These are phyloP conservation scores for Phlogophora meticulosa DNA, from an alignment of 2,888 invertebrate species.

Conservation along the genomic window DNA sequence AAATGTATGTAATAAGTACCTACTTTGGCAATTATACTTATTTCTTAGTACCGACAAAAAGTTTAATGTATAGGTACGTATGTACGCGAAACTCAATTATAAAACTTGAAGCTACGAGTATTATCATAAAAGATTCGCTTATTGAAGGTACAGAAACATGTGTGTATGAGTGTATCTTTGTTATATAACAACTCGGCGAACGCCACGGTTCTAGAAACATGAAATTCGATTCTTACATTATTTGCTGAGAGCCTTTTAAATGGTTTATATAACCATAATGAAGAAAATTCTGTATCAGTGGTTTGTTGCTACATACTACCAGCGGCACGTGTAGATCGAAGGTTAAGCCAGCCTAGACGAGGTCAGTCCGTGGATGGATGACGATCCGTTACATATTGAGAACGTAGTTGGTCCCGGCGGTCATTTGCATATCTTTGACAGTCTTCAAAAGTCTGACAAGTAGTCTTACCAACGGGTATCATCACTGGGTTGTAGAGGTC, in stretches of 20 bases:
- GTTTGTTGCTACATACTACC: too few species aligned
- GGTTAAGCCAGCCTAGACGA: too few species aligned
- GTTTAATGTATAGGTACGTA: neutral
- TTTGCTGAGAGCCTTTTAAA: neutral
- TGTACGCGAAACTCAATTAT: conserved; percentile 1
- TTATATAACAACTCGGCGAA: conserved; percentile 16
- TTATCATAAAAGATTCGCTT: conserved; percentile 6
- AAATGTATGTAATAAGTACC: too few species aligned
- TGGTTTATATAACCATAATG: neutral
- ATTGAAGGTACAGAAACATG: neutral
- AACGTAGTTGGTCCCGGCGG: too few species aligned
- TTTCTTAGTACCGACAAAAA: neutral
- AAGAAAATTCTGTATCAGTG: neutral
- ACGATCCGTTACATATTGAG: too few species aligned
- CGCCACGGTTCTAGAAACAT: neutral
- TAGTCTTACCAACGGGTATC: too few species aligned
- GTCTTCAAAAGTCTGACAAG: too few species aligned
- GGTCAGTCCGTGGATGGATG: too few species aligned
- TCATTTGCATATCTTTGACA: too few species aligned
- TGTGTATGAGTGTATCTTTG: neutral
- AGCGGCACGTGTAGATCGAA: too few species aligned
- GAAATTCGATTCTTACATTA: conserved; percentile 5
- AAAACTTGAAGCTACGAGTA: conserved; percentile 17
- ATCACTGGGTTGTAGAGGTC: too few species aligned
- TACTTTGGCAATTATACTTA: too few species aligned